These are phyloP conservation scores for Dasysyrphus tricinctus DNA, from an alignment of 2,888 invertebrate genomes.

Conservation along the genomic window DNA sequence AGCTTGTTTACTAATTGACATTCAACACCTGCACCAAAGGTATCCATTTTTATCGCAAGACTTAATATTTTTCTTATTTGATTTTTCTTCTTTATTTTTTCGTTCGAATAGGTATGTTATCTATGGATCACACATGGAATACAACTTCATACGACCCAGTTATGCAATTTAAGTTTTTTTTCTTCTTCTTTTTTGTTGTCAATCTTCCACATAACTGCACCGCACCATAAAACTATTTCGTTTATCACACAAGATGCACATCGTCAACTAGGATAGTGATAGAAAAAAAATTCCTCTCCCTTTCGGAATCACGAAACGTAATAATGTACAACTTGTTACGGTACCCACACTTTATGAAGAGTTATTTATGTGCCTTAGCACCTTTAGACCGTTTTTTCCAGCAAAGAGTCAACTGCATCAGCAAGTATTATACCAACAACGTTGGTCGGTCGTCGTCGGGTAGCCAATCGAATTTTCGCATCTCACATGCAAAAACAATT, in stretches of 20 bases:
- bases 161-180: slow-evolving; percentile 21
- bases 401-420: slow-evolving; percentile 7
- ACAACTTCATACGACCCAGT: slow-evolving; percentile 25
- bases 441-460: background rate
- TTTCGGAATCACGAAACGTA: slow-evolving; percentile 63
- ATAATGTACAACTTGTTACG: slow-evolving; percentile 53
- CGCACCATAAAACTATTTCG: slow-evolving; percentile 33
- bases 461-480: slow-evolving; percentile 63
- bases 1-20: background rate
- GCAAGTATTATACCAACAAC: background rate
- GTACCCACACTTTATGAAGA: slow-evolving; percentile 50
- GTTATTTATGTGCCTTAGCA: slow-evolving; percentile 54
- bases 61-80: background rate
- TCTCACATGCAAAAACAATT: slow-evolving; percentile 57
- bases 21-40: background rate
- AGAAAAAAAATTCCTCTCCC: slow-evolving; percentile 48
- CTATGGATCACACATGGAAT: slow-evolving; percentile 22
- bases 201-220: slow-evolving; percentile 38
- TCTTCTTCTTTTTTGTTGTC: background rate
- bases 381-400: slow-evolving; percentile 37
- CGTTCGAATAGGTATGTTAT: background rate
- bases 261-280: slow-evolving; percentile 14
- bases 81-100: background rate
- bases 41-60: background rate
- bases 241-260: slow-evolving; percentile 35